These are phyloP conservation scores for Papilio demoleus DNA, from an alignment of 2,888 invertebrate genomes.

Conservation along the genomic window DNA sequence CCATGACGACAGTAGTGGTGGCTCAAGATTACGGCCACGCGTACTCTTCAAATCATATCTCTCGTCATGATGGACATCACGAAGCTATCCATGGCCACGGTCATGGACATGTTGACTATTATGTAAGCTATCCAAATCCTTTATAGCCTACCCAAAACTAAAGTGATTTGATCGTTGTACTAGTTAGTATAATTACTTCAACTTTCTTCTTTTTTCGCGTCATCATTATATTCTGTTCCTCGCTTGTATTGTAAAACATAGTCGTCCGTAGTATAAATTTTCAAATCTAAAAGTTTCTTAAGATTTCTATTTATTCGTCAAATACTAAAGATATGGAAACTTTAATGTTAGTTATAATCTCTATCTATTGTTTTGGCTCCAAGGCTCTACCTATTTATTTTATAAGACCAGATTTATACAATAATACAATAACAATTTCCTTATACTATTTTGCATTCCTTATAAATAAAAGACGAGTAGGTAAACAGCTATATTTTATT, in stretches of 20 bases:
- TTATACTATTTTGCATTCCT: not conserved
- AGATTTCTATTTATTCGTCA: not conserved
- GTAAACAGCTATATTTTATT: not conserved
- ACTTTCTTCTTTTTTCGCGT: too few relatives aligned
- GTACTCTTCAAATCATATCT: conserved; percentile 66
- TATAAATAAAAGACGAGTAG: not conserved
- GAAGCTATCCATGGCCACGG: conserved; percentile 53
- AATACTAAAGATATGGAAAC: not conserved
- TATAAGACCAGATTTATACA: not conserved
- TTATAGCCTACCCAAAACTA: too few relatives aligned
- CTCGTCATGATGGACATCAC: conserved; percentile 62
- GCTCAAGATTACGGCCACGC: conserved; percentile 61
- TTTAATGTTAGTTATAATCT: too few relatives aligned
- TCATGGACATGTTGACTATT: conserved; percentile 44
- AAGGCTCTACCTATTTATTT: too few relatives aligned
- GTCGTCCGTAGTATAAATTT: conserved; percentile 6
- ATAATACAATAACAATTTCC: not conserved
- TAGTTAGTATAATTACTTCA: too few relatives aligned
- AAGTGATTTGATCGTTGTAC: too few relatives aligned
- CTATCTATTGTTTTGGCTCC: too few relatives aligned
- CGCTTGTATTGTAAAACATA: not conserved
- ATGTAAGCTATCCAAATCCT: conserved; percentile 42
- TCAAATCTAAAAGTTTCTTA: conserved; percentile 45
- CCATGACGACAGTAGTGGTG: not conserved
- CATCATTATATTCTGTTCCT: too few relatives aligned